Evolutionary conservation across 2,113 vertebrate genomes (phyloP).

Genomic region (cat (Felis catus)): F.catus_Fca126_mat1.0 CM031429.1:5889001-5889500

Average conservation of each 20-base stretch:
- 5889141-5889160: not conserved
- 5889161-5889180: not conserved
- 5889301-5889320: not conserved
- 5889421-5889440: not conserved
- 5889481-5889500: not conserved
- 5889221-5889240: not conserved
- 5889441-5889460: not conserved
- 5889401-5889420: not conserved
- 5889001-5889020: not conserved
- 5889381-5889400: not conserved
- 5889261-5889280: not conserved
- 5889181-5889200: not conserved
- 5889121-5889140: not conserved
- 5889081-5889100: not conserved
- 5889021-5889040: not conserved
- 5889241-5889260: not conserved
- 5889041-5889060: not conserved
- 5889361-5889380: not conserved
- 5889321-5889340: not conserved
- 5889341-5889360: not conserved
- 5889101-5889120: not conserved
- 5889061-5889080: not conserved
- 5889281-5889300: not conserved
- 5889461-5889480: not conserved
- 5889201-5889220: not conserved